These are phyloP conservation scores for Salmo trutta DNA, from an alignment of 2,797 vertebrate species.

Conservation along the genomic window DNA sequence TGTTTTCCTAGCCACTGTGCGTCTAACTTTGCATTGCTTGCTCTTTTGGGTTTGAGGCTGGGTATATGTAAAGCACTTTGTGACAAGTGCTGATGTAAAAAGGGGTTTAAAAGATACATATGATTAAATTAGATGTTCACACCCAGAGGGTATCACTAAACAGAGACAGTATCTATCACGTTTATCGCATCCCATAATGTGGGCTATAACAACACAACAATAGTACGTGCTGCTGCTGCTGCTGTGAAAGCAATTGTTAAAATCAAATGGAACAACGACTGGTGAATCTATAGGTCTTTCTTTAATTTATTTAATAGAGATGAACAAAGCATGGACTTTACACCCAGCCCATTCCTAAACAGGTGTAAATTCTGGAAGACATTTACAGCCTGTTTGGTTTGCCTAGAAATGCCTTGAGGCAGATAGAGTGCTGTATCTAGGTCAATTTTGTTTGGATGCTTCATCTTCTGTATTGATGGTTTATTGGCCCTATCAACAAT, in stretches of 20 bases:
- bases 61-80: neutral
- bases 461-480: neutral
- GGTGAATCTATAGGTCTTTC: neutral
- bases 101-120: too few species aligned
- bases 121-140: neutral
- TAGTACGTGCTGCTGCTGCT: neutral
- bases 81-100: too few species aligned
- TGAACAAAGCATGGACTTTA: neutral
- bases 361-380: neutral
- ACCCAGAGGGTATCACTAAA: neutral
- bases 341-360: neutral
- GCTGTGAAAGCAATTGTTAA: neutral
- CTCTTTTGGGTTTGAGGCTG: neutral
- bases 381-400: neutral
- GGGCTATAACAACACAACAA: neutral
- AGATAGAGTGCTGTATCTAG: neutral
- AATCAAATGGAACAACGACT: neutral
- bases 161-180: neutral
- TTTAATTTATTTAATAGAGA: neutral
- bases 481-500: neutral
- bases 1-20: neutral
- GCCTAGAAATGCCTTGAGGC: neutral
- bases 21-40: neutral
- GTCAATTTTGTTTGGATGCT: neutral
- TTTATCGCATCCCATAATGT: neutral